Percentiles rank a stretch among this genome's conserved stretches.
phyloP scores from a whole-genome alignment of 2,113 vertebrate species.

The Herpetotheres cachinnans region DNA sequence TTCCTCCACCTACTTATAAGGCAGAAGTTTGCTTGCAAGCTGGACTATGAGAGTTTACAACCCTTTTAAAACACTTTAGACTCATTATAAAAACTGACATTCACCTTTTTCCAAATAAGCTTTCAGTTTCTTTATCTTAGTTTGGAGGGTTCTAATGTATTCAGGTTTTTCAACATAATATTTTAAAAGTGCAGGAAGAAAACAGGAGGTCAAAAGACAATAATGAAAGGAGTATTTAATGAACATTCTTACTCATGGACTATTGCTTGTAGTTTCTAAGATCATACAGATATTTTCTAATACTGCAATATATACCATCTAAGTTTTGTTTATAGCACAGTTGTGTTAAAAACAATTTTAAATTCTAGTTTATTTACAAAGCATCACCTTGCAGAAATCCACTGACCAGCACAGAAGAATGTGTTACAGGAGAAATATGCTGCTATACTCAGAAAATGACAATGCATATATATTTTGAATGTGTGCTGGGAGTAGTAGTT shows the following conservation, averaged over 20 bases:
- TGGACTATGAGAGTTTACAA: neutral
- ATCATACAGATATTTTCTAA: neutral
- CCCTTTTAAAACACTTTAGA: neutral
- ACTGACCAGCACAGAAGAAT: neutral
- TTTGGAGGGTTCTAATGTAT: neutral
- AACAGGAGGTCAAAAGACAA: neutral
- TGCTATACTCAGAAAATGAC: neutral
- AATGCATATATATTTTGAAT: neutral
- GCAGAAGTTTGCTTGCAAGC: neutral
- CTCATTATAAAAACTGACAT: neutral
- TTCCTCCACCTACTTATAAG: neutral
- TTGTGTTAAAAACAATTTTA: neutral
- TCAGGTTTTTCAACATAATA: neutral
- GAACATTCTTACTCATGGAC: neutral
- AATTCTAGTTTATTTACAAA: neutral
- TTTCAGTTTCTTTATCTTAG: neutral
- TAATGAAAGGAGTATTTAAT: neutral
- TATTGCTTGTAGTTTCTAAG: neutral
- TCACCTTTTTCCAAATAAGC: neutral
- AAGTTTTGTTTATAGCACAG: neutral
- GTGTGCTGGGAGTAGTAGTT: neutral
- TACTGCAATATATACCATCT: fast-evolving
- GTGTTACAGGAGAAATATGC: neutral
- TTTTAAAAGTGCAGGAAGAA: neutral
- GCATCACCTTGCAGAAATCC: neutral